Evolutionary conservation across 2,888 invertebrate species (phyloP).

Genomic region (Platycnemis pennipes): DNA sequence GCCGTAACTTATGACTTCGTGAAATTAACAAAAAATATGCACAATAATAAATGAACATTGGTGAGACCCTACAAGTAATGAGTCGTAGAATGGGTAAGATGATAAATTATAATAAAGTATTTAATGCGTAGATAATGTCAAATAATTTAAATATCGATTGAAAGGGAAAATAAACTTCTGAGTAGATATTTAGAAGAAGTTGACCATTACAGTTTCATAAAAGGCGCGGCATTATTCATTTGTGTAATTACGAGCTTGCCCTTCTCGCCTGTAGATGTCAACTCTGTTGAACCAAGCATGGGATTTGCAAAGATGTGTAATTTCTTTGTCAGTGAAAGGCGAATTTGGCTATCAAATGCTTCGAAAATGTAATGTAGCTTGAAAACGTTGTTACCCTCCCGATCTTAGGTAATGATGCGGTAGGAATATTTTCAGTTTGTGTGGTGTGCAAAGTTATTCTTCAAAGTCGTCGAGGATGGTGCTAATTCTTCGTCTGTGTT

Average conservation of each 20-base stretch:
- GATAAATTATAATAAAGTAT: too few species aligned
- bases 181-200: too few species aligned
- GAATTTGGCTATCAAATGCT: background rate
- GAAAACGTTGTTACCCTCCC: background rate
- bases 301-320: slow-evolving; percentile 47
- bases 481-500: slow-evolving; percentile 58
- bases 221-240: background rate
- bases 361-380: slow-evolving; percentile 30
- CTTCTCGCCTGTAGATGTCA: slow-evolving; percentile 48
- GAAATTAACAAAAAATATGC: too few species aligned
- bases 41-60: too few species aligned
- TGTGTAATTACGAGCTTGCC: background rate
- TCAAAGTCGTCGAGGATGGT: slow-evolving; percentile 38
- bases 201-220: background rate
- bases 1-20: too few species aligned
- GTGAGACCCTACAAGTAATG: too few species aligned
- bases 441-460: background rate
- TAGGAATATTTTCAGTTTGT: background rate
- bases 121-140: too few species aligned
- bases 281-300: slow-evolving; percentile 35
- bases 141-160: too few species aligned
- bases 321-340: slow-evolving; percentile 20
- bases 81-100: too few species aligned
- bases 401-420: background rate
- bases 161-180: too few species aligned